A percentile compares a stretch with the other conserved stretches of the same genome.
Conservation (phyloP, 2,797 vertebrate genomes). For the Phrynocephalus vlangalii region DNA sequence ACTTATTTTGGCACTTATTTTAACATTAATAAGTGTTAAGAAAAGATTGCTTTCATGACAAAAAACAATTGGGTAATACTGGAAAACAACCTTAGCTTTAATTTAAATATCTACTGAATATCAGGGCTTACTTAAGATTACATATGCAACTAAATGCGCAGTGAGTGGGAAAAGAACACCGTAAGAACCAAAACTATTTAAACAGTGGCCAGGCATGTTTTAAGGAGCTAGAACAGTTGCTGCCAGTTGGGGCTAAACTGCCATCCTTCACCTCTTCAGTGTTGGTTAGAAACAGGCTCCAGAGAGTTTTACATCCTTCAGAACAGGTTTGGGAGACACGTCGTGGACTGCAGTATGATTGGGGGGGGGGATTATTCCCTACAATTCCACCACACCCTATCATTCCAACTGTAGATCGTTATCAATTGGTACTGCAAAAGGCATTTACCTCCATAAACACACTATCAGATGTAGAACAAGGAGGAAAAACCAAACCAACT, state of each 20-base stretch:
- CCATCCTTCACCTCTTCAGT: too few species aligned
- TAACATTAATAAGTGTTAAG: not conserved
- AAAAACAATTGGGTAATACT: not conserved
- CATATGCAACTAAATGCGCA: not conserved
- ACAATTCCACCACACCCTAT: not conserved
- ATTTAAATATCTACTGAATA: not conserved
- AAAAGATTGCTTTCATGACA: not conserved
- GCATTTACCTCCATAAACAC: not conserved
- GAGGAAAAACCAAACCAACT: not conserved
- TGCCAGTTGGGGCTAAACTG: not conserved
- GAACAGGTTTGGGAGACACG: not conserved
- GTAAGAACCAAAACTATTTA: constrained; percentile 4
- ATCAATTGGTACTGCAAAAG: not conserved
- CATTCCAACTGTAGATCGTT: not conserved
- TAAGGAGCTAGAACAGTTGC: not conserved
- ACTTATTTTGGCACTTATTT: not conserved
- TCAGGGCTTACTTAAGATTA: not conserved
- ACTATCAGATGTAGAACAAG: not conserved
- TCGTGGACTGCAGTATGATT: not conserved
- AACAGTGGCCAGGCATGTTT: not conserved
- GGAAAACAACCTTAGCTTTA: not conserved
- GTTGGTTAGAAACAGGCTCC: not conserved
- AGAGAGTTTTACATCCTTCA: not conserved
- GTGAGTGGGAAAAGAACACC: not conserved
- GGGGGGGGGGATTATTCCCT: not conserved